These are phyloP conservation scores for Pampus argenteus DNA, from an alignment of 2,797 vertebrate genomes.

Conservation along the genomic window DNA sequence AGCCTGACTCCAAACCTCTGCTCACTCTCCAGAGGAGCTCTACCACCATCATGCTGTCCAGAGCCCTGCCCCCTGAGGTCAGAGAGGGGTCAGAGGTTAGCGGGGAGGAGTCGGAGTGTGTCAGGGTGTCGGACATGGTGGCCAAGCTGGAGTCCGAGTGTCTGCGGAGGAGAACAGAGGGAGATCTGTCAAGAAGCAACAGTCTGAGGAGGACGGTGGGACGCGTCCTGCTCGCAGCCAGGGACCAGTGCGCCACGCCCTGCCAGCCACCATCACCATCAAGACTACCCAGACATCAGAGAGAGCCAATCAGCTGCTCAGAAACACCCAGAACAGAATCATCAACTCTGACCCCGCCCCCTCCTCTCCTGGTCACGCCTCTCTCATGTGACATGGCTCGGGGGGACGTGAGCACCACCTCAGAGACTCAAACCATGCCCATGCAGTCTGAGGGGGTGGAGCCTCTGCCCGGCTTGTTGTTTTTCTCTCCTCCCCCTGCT, in stretches of 20 bases:
- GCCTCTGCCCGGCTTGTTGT: slow-evolving; percentile 90
- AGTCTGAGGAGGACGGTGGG: slow-evolving; percentile 90
- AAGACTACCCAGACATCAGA: background rate
- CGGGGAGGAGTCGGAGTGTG: slow-evolving; percentile 84
- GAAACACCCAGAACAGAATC: background rate
- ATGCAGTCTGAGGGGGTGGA: slow-evolving; percentile 82
- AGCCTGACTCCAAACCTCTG: slow-evolving; percentile 82
- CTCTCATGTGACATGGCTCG: background rate
- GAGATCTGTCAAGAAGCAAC: slow-evolving; percentile 88
- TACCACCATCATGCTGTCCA: slow-evolving; percentile 77
- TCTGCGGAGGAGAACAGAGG: slow-evolving; percentile 81
- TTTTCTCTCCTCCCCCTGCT: slow-evolving; percentile 74
- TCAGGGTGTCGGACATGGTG: slow-evolving; percentile 94
- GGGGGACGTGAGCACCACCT: background rate
- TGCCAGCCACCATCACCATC: background rate
- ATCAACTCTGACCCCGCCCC: background rate
- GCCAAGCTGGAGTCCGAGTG: slow-evolving; percentile 94
- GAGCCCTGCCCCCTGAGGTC: slow-evolving; percentile 13
- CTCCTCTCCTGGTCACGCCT: no score
- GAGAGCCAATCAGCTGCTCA: slow-evolving; percentile 5
- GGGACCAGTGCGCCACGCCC: slow-evolving; percentile 52
- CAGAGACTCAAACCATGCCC: background rate
- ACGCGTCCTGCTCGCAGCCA: slow-evolving; percentile 86
- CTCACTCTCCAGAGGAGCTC: slow-evolving; percentile 66
- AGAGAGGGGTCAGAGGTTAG: background rate